Conservation (phyloP, 2,888 invertebrate genomes). For the Caenorhabditis zanzibari region DNA sequence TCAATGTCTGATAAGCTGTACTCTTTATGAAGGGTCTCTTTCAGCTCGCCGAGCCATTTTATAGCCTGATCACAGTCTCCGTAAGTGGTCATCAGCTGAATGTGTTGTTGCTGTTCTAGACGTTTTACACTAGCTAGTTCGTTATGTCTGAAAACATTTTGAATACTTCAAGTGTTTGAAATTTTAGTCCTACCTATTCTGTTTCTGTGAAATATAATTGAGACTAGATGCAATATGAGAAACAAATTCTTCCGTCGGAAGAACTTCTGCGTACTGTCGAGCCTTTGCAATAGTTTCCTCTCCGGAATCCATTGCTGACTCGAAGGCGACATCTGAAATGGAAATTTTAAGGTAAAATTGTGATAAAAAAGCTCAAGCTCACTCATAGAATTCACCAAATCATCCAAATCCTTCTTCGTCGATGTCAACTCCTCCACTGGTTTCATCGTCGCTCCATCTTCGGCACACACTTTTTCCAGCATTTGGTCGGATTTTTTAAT, state of each 20-base stretch:
- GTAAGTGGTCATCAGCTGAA: slow-evolving; percentile 89
- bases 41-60: slow-evolving; percentile 89
- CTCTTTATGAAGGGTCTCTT: slow-evolving; percentile 87
- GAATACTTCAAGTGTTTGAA: background rate
- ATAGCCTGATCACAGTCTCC: slow-evolving; percentile 89
- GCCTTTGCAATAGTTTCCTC: slow-evolving; percentile 48
- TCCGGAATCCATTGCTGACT: slow-evolving; percentile 57
- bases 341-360: background rate
- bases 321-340: slow-evolving; percentile 45
- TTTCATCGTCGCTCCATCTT: slow-evolving; percentile 72
- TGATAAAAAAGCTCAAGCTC: background rate
- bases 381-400: slow-evolving; percentile 80
- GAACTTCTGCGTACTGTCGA: slow-evolving; percentile 52
- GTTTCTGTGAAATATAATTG: slow-evolving; percentile 46
- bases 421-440: slow-evolving; percentile 35
- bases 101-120: slow-evolving; percentile 89
- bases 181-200: slow-evolving; percentile 31
- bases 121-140: slow-evolving; percentile 90
- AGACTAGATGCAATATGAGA: slow-evolving; percentile 52
- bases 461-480: slow-evolving; percentile 84
- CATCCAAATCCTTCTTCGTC: slow-evolving; percentile 81
- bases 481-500: slow-evolving; percentile 83
- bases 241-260: slow-evolving; percentile 60
- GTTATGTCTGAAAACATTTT: slow-evolving; percentile 84
- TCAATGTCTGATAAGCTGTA: slow-evolving; percentile 71